Conservation (phyloP, 2,113 vertebrate species). For the Dicaeum eximium region DNA sequence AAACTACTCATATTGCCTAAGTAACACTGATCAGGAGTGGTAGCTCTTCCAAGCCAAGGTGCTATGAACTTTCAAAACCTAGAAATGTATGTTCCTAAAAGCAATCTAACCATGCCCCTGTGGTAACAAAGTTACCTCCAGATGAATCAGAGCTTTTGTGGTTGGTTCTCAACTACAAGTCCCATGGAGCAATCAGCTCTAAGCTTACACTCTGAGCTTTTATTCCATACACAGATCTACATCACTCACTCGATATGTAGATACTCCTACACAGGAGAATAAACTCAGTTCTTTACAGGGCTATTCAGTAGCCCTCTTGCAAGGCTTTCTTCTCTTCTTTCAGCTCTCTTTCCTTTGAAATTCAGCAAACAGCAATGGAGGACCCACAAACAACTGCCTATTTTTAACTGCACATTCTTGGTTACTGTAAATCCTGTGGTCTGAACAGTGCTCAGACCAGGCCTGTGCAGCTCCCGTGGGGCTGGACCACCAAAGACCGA, state of each 20-base stretch:
- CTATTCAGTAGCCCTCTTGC: neutral
- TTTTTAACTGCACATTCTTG: neutral
- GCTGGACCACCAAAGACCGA: neutral
- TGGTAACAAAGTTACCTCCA: neutral
- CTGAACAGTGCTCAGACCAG: neutral
- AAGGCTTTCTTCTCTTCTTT: neutral
- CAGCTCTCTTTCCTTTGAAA: neutral
- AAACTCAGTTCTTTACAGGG: neutral
- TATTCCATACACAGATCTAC: neutral
- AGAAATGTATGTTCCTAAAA: neutral
- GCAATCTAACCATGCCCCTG: neutral
- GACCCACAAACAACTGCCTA: neutral
- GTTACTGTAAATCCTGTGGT: neutral
- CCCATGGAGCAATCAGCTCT: neutral
- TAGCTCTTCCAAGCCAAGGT: neutral
- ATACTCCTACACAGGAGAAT: neutral
- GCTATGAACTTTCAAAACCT: neutral
- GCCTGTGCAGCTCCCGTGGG: accelerated
- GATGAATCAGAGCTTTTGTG: slow-evolving; percentile 3
- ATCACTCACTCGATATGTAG: neutral
- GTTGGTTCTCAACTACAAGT: neutral
- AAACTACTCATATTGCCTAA: neutral
- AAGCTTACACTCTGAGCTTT: neutral
- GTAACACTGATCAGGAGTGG: neutral
- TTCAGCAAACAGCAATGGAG: neutral